Evolutionary conservation across 2,888 invertebrate species (phyloP).

Genomic region (Globia sparganii): DNA sequence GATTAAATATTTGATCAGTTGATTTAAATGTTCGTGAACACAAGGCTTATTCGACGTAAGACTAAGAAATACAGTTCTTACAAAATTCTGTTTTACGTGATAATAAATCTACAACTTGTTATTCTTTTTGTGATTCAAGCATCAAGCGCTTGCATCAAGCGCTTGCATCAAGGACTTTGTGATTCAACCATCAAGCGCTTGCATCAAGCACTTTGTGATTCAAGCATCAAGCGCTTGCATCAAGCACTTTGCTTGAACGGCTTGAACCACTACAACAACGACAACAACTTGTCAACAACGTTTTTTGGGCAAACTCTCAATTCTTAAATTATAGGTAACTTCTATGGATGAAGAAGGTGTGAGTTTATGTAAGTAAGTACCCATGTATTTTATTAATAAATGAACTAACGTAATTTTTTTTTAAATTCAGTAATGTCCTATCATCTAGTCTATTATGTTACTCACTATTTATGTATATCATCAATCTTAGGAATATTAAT

Average conservation of each 20-base stretch:
- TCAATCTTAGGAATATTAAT: no score
- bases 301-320: background rate
- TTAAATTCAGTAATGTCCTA: no score
- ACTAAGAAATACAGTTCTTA: background rate
- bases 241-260: background rate
- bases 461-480: no score
- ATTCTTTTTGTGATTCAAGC: background rate
- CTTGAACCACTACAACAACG: background rate
- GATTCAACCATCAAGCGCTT: background rate
- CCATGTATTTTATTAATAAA: no score
- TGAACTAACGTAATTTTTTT: no score
- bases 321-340: background rate
- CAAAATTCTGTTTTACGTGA: background rate
- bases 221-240: no score
- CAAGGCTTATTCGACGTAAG: background rate
- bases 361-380: background rate
- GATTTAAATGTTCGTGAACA: no score
- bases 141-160: background rate
- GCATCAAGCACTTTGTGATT: no score
- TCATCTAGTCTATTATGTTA: no score
- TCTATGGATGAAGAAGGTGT: background rate
- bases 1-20: no score
- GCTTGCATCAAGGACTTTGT: no score
- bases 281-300: background rate
- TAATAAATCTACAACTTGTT: no score